These are phyloP conservation scores for Anarsia innoxiella DNA, from an alignment of 2,888 invertebrate species.

Conservation along the genomic window DNA sequence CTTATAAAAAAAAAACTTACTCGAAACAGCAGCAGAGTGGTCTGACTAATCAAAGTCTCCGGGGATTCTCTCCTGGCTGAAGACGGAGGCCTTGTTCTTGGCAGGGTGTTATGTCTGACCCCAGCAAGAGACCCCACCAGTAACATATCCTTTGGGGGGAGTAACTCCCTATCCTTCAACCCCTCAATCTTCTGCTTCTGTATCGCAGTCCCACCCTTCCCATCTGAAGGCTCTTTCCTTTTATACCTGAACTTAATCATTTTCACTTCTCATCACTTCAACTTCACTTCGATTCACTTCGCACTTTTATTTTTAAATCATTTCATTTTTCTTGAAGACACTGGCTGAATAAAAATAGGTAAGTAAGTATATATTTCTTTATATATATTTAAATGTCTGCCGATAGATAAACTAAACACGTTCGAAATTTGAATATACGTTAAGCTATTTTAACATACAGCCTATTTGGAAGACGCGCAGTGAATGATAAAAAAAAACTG, in stretches of 20 bases:
- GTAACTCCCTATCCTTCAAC: constrained; percentile 55
- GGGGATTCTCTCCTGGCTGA: constrained; percentile 39
- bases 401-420: constrained; percentile 65
- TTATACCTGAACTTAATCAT: constrained; percentile 82
- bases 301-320: constrained; percentile 18
- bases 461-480: no score
- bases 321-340: no score
- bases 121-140: constrained; percentile 54
- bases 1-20: constrained; percentile 41
- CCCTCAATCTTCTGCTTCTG: constrained; percentile 69
- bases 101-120: constrained; percentile 63
- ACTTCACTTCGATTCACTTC: constrained; percentile 34
- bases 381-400: constrained; percentile 11
- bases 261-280: constrained; percentile 27
- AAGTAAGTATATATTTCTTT: no score
- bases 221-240: constrained; percentile 72
- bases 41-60: constrained; percentile 47
- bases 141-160: constrained; percentile 65
- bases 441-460: no score
- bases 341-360: no score
- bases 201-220: constrained; percentile 48
- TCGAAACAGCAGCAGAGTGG: constrained; percentile 58
- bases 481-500: no score
- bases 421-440: no score
- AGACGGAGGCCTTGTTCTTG: constrained; percentile 52